Percentiles rank a stretch among this genome's conserved stretches.
phyloP scores from a whole-genome alignment of 2,113 vertebrate species.

The Mormyrus iriodes region DNA sequence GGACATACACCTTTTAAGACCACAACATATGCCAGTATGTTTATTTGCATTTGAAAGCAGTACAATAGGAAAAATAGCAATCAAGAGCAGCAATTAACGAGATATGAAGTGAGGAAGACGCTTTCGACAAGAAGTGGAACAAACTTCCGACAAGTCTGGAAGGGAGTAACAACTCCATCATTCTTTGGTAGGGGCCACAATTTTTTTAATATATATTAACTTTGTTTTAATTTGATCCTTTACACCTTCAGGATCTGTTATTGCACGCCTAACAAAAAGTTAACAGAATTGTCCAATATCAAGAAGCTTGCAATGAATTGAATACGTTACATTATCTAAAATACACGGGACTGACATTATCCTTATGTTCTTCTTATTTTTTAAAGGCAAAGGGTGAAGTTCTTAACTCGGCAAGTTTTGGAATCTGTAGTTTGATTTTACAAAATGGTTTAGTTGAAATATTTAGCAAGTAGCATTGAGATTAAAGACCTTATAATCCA shows the following conservation, averaged over 20 bases:
- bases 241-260: background rate
- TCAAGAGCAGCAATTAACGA: background rate
- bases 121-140: conserved; percentile 2
- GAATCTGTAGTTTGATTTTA: background rate
- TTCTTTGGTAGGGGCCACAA: conserved; percentile 19
- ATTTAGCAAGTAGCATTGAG: background rate
- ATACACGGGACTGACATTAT: background rate
- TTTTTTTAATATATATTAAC: background rate
- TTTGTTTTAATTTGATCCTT: background rate
- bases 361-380: background rate
- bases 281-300: background rate
- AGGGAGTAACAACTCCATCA: background rate
- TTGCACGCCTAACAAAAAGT: background rate
- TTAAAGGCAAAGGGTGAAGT: background rate
- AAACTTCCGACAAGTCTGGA: conserved; percentile 5
- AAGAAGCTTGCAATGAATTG: background rate
- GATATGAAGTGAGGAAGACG: conserved; percentile 7
- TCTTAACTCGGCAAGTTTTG: background rate
- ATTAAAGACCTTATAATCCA: background rate
- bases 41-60: background rate
- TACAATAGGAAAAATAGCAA: background rate
- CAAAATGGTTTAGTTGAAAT: background rate
- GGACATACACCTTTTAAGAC: background rate
- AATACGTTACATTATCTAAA: background rate
- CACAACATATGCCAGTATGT: background rate